Evolutionary conservation across 1,140 invertebrate genomes (phyloP), one percentile per base, ranked within the genome.

Genomic region (Drosophila obscura): DNA sequence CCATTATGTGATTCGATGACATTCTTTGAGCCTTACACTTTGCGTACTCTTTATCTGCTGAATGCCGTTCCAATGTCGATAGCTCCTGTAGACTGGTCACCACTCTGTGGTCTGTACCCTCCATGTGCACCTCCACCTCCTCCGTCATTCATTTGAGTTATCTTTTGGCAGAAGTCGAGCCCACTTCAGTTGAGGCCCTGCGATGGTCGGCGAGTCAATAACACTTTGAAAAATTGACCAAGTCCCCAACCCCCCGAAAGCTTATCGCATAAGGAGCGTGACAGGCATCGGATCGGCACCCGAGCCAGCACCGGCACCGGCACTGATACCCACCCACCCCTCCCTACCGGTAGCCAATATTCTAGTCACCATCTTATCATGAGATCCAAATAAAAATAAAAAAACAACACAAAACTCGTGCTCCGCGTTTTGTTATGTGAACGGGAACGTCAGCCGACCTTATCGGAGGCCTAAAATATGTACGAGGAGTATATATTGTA

Each of bases 181-280:
- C 81, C 83, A 85, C 78, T 82, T 57, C 82, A 85, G 31, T 49
- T 48, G 11, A 13, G 35, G 35, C 50, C 55, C 26, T 35, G 63
- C 46, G 26, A 53, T n/a, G 28, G 26, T 49, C 74, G 44, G 53
- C 58, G 62, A 69, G 83, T 87, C 83, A 88, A 87, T 77, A 87
- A 88, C 83, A 83, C 72, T 77, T 76, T 63, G 72, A 71, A 55
- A 63, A 87, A 88, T 88, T 87, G 83, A 87, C 66, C 78, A 87
- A 83, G 80, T 82, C 71, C 80, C 78, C 35, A 28, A 28, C 35
- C 64, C 55, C 44, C 45, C 9, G 53, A 50, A 43, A 19, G n/a
- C 52, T 66, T 76, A 75, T 75, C 73, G 52, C 61, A 24, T 26
- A 51, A 52, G 72, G 72, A 75, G 71, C 72, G 62, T 75, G 72